Conservation (phyloP, 2,888 invertebrate genomes). For the Aleiodes testaceus region DNA sequence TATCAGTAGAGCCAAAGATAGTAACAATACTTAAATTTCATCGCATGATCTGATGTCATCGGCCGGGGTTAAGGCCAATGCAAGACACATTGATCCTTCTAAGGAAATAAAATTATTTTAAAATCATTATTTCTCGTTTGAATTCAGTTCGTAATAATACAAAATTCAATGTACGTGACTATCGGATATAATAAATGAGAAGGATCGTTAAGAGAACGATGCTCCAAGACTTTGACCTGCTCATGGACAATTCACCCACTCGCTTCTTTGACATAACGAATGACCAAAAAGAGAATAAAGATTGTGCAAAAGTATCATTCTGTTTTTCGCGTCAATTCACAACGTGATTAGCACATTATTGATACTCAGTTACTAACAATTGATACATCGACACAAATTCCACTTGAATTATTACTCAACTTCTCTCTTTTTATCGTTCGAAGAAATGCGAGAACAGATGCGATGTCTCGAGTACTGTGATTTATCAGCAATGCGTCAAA, state of each 20-base stretch:
- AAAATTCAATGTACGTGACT: slow-evolving; percentile 3
- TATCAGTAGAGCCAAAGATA: no score
- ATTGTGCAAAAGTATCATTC: no score
- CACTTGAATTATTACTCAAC: slow-evolving; percentile 8
- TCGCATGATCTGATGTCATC: slow-evolving; percentile 11
- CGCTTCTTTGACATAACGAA: neutral
- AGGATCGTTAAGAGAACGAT: slow-evolving; percentile 23
- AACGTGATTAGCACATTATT: no score
- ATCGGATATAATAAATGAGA: slow-evolving; percentile 9
- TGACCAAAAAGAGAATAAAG: neutral
- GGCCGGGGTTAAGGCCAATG: slow-evolving; percentile 22
- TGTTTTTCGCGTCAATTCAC: no score
- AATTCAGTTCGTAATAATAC: slow-evolving; percentile 36
- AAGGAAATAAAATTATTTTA: slow-evolving; percentile 39
- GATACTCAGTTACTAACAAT: slow-evolving; percentile 4
- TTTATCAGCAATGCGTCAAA: slow-evolving; percentile 2
- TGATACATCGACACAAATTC: slow-evolving; percentile 26
- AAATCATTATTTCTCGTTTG: slow-evolving; percentile 17
- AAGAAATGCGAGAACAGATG: neutral
- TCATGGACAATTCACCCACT: neutral
- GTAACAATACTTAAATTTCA: neutral
- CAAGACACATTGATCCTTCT: slow-evolving; percentile 20
- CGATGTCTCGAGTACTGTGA: neutral
- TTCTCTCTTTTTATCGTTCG: neutral
- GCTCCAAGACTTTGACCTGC: slow-evolving; percentile 19